These are phyloP conservation scores for Lontra canadensis DNA, from an alignment of 2,113 vertebrate species.

Conservation along the genomic window DNA sequence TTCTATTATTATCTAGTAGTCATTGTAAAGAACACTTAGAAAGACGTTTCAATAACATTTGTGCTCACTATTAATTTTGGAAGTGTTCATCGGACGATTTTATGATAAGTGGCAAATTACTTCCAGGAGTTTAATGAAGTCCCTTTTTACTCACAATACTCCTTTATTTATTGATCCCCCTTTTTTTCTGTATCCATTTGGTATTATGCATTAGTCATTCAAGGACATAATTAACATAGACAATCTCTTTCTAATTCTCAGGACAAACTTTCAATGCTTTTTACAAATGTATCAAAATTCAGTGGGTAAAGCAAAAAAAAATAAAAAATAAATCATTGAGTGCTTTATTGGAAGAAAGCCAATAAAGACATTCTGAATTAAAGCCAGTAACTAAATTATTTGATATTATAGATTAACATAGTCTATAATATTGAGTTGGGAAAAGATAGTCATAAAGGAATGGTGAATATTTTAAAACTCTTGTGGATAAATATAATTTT, in stretches of 20 bases:
- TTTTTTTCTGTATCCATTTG: not conserved
- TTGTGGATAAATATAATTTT: not conserved
- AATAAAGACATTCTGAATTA: constrained; percentile 40
- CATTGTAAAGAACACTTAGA: not conserved
- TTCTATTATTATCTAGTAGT: not conserved
- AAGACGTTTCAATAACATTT: not conserved
- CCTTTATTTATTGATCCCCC: not conserved
- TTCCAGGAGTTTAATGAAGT: not conserved
- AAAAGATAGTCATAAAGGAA: not conserved
- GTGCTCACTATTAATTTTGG: constrained; percentile 11
- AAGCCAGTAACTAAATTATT: constrained; percentile 44
- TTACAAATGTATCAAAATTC: constrained; percentile 37
- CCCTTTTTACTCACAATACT: not conserved
- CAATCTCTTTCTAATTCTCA: constrained; percentile 33
- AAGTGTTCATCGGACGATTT: not conserved
- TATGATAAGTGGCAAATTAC: not conserved
- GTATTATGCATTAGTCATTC: constrained; percentile 20
- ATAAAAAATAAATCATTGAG: not conserved
- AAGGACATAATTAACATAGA: constrained; percentile 57
- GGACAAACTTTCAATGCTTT: not conserved
- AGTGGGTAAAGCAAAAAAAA: not conserved
- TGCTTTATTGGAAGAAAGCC: constrained; percentile 60
- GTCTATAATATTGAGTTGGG: not conserved
- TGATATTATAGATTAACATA: constrained; percentile 15
- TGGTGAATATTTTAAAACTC: not conserved